Percentiles rank a stretch among this genome's conserved stretches.
Evolutionary conservation across 2,113 vertebrate species (phyloP).

Genomic region (Spea multiplicata): DNA sequence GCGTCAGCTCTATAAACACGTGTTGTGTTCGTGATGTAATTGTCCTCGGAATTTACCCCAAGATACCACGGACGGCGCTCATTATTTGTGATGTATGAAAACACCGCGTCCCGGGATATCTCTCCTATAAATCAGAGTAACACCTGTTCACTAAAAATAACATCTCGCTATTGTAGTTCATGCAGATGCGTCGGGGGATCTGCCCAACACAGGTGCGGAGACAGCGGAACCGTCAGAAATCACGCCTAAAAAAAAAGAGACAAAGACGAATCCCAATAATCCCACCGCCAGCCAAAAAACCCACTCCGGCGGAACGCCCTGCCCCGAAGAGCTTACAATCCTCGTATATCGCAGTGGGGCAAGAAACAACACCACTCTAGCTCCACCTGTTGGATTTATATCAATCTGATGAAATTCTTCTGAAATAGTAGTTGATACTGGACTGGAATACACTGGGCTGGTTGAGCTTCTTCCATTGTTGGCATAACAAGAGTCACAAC

Average conservation of each 20-base stretch:
- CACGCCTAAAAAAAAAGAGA: too few relatives aligned
- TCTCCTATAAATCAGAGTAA: constrained; percentile 34
- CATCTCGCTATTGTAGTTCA: constrained; percentile 5
- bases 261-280: background rate
- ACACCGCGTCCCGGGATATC: constrained; percentile 3
- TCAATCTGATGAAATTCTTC: too few relatives aligned
- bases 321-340: background rate
- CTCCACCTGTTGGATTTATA: too few relatives aligned
- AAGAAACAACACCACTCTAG: too few relatives aligned
- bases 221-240: too few relatives aligned
- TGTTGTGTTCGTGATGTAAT: background rate
- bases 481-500: too few relatives aligned
- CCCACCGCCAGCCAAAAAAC: background rate
- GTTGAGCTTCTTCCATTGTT: too few relatives aligned
- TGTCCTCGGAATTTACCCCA: background rate
- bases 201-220: constrained; percentile 7
- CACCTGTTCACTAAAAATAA: constrained; percentile 36
- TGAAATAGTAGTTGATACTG: too few relatives aligned
- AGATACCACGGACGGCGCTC: constrained; percentile 2
- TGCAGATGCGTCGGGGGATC: background rate
- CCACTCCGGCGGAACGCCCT: background rate
- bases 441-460: too few relatives aligned
- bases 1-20: background rate
- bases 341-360: background rate
- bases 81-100: constrained; percentile 14